Base-by-base conservation (phyloP, 2,113 vertebrate genomes). In the Leptobrachium leishanense region DNA sequence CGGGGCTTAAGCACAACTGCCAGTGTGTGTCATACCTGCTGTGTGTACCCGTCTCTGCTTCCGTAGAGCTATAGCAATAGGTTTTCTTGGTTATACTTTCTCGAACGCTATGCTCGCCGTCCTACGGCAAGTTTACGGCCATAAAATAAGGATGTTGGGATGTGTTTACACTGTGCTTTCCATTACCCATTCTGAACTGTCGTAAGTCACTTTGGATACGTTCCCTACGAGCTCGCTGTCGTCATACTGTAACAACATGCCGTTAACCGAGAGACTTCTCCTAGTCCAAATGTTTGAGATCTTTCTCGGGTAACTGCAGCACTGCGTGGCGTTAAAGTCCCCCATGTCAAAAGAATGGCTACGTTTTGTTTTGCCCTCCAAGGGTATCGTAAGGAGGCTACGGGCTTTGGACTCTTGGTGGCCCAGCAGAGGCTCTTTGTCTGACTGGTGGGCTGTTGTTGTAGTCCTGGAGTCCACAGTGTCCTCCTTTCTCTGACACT, bases 291-390 rank as follows among this genome's bases (percentile, higher is more conserved):
- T 96, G 87, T 95, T 96, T 43, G 95, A 95, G 85, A 97, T 95
- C 89, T 94, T 95, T 84, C 92, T 93, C 10, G 97, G 96, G 81
- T 96, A 93, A 85, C 87, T 94, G 86, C 92, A 95, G 87, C 93
- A 93, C 68, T 96, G 95, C 0, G 89, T 86, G 3, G 91, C 89
- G 0, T 89, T 83, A 0, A 97, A 95, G 73, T 99, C 95, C 71
- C 97, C 97, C 93, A 98, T 97, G 89, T 99, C 98, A 72, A 98
- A 98, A 9, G 98, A 99, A 86, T 97, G 97, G 90, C 98, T 99
- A 87, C 97, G 93, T 85, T 95, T 97, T 84, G 97, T 92, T 87
- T 95, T 98, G 53, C 92, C 92, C 85, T 98, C 96, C 89, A 96
- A 90, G 70, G 96, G 96, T 84, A 97, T 87, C 70, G 90, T 95